Conservation (phyloP, 2,797 vertebrate genomes). For the Calcarius lapponicus region DNA sequence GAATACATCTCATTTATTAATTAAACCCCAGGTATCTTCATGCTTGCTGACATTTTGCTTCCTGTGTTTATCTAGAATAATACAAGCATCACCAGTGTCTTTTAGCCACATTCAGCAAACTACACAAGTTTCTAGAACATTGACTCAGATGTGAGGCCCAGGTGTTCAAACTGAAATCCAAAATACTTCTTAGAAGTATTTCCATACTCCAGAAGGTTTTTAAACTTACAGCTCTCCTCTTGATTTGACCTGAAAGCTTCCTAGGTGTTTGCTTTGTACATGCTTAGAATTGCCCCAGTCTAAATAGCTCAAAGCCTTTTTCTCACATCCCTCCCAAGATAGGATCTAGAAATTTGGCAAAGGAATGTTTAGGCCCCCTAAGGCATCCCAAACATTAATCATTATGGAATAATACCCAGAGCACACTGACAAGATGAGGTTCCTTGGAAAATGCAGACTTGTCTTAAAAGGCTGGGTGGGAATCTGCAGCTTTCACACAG, state of each 20-base stretch:
- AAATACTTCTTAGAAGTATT: neutral
- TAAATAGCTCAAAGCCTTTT: neutral
- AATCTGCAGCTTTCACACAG: neutral
- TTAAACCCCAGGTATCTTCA: neutral
- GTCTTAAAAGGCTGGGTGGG: neutral
- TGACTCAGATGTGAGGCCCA: neutral
- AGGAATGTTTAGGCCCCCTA: neutral
- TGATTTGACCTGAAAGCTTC: neutral
- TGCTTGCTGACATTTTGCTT: neutral
- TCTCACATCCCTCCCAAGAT: slow-evolving; percentile 47
- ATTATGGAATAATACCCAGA: neutral
- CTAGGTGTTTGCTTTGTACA: slow-evolving; percentile 14
- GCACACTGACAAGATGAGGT: neutral
- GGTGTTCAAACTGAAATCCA: neutral
- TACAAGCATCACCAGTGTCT: neutral
- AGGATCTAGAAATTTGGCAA: slow-evolving; percentile 49
- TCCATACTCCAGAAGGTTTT: neutral
- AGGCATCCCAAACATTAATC: slow-evolving; percentile 39
- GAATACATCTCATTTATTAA: neutral
- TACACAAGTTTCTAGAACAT: neutral
- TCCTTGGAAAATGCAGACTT: neutral
- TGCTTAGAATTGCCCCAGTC: slow-evolving; percentile 18
- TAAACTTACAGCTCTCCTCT: neutral
- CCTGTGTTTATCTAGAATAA: neutral
- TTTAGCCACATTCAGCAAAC: neutral